These are phyloP conservation scores for Spodoptera frugiperda DNA, from an alignment of 1,140 invertebrate species.

Conservation along the genomic window DNA sequence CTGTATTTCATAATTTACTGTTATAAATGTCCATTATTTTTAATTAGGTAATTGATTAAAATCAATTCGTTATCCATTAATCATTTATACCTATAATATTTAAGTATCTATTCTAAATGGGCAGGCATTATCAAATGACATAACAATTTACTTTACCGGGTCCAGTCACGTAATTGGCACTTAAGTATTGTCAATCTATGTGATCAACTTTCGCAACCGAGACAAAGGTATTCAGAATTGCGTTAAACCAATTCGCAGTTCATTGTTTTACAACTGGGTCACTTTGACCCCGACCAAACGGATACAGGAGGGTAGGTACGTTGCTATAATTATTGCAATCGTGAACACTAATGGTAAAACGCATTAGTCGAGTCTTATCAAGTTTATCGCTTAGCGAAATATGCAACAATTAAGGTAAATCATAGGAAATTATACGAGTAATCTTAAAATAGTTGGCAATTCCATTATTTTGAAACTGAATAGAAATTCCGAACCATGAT, in stretches of 20 bases:
- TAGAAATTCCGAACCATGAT: background rate
- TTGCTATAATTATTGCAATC: conserved; percentile 6
- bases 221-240: conserved; percentile 40
- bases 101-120: no score
- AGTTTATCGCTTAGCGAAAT: conserved; percentile 24
- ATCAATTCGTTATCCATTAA: no score
- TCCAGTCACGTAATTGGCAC: conserved; percentile 25
- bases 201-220: conserved; percentile 31
- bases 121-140: conserved; percentile 5
- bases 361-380: background rate
- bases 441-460: conserved; percentile 11
- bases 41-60: background rate
- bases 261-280: conserved; percentile 41
- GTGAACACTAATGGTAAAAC: conserved; percentile 30
- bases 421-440: conserved; percentile 3
- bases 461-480: conserved; percentile 11
- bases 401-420: conserved; percentile 31
- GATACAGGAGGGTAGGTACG: conserved; percentile 18
- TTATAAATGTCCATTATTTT: background rate
- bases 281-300: conserved; percentile 33
- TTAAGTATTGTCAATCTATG: conserved; percentile 30
- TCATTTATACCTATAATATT: no score
- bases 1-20: conserved; percentile 8
- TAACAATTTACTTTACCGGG: conserved; percentile 27
- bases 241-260: conserved; percentile 33